Evolutionary conservation across 2,113 vertebrate genomes (phyloP).

Genomic region (Microcebus tavaratra): DNA sequence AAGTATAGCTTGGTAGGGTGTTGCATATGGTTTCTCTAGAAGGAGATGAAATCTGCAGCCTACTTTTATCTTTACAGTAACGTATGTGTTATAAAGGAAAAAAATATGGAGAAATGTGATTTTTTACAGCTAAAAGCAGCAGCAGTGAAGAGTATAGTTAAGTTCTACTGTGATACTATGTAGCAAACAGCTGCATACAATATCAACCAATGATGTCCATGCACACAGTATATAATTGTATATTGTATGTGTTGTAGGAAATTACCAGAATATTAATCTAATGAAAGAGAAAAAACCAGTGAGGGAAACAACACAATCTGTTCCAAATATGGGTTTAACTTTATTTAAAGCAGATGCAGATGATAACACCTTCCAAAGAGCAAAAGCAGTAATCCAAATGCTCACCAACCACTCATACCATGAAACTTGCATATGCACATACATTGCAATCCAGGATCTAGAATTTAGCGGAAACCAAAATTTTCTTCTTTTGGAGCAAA

Average conservation of each 20-base stretch:
- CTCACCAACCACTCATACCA: background rate
- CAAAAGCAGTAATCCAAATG: background rate
- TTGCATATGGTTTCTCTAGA: background rate
- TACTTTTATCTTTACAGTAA: slow-evolving; percentile 39
- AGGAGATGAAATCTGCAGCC: background rate
- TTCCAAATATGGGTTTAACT: background rate
- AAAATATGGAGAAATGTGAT: background rate
- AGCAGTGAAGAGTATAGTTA: background rate
- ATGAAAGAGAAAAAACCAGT: background rate
- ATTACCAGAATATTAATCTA: slow-evolving; percentile 16
- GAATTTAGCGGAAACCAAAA: background rate
- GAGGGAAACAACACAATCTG: background rate
- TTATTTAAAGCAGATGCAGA: slow-evolving; percentile 58
- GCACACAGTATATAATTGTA: background rate
- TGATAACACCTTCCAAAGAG: background rate
- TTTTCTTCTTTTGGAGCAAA: slow-evolving; percentile 17
- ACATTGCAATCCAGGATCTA: background rate
- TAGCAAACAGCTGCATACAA: background rate
- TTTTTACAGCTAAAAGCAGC: background rate
- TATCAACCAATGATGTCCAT: background rate
- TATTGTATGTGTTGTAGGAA: background rate
- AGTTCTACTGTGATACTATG: background rate
- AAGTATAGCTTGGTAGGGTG: background rate
- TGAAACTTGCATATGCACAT: background rate
- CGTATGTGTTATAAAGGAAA: background rate